A percentile compares a stretch with the other conserved stretches of the same genome.
These are phyloP conservation scores for Actinernus sp. DNA, from an alignment of 92 coral and sea anemone genomes.

Conservation along the genomic window DNA sequence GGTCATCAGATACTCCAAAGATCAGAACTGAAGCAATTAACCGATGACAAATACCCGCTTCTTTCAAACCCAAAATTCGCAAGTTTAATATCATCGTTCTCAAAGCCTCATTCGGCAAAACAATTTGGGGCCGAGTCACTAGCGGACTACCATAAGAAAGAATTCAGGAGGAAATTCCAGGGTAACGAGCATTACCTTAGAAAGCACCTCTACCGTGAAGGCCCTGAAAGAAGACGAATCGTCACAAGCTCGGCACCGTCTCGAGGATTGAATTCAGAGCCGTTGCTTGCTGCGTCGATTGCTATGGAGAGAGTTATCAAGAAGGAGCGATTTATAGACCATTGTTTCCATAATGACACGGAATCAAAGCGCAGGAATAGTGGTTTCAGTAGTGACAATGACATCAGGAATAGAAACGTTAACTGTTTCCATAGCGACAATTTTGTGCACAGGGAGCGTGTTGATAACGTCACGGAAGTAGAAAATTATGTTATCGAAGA, in stretches of 20 bases:
- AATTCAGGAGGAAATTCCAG: slow-evolving; percentile 85
- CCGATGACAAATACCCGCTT: slow-evolving; percentile 7
- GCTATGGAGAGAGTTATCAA: no score
- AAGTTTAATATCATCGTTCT: slow-evolving; percentile 71
- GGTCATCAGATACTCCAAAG: no score
- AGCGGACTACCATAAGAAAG: slow-evolving; percentile 86
- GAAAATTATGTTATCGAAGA: no score
- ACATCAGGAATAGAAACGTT: no score
- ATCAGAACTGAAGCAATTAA: slow-evolving; percentile 8
- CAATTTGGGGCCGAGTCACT: slow-evolving; percentile 59
- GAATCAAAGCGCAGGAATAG: no score
- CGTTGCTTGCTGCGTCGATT: background rate
- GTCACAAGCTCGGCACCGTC: background rate
- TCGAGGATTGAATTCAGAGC: background rate
- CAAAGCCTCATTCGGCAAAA: slow-evolving; percentile 58
- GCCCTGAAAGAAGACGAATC: slow-evolving; percentile 12
- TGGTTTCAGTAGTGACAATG: no score
- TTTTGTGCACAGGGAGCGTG: no score
- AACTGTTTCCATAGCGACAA: no score
- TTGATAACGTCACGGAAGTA: no score
- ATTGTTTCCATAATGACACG: no score
- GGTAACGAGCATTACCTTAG: slow-evolving; percentile 90
- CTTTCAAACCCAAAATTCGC: slow-evolving; percentile 61
- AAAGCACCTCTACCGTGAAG: slow-evolving; percentile 80
- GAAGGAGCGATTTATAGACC: no score